Conservation (phyloP, 2,113 vertebrate genomes). For the Channa argus region DNA sequence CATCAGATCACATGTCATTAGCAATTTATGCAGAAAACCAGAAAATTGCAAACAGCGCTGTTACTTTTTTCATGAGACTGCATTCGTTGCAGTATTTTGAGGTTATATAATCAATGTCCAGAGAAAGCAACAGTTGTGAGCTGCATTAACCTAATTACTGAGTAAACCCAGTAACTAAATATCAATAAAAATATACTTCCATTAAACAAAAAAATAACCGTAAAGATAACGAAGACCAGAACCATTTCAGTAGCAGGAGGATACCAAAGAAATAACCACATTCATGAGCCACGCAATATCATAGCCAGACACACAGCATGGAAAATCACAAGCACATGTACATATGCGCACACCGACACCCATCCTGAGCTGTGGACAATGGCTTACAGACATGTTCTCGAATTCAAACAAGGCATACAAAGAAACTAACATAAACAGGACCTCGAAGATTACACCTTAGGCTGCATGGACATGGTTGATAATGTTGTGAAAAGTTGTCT, state of each 20-base stretch:
- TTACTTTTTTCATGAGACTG: too few relatives aligned
- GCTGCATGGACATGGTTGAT: neutral
- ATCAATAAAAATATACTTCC: conserved; percentile 29
- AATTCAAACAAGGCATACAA: conserved; percentile 33
- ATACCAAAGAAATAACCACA: conserved; percentile 70
- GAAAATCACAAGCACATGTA: conserved; percentile 72
- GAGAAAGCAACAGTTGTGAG: neutral
- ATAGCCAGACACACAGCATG: conserved; percentile 60
- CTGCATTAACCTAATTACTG: neutral
- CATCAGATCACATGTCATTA: too few relatives aligned
- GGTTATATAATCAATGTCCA: neutral
- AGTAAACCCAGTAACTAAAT: too few relatives aligned
- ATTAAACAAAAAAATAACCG: conserved; percentile 31
- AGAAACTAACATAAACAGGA: conserved; percentile 17
- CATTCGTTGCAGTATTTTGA: too few relatives aligned
- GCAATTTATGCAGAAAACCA: too few relatives aligned
- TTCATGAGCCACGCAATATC: conserved; percentile 68
- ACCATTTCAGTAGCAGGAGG: conserved; percentile 63
- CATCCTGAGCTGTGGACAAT: conserved; percentile 59
- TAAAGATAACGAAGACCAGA: conserved; percentile 42
- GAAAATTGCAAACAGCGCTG: too few relatives aligned
- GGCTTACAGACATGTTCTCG: conserved; percentile 54
- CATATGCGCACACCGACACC: conserved; percentile 33
- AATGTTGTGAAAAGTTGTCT: too few relatives aligned
- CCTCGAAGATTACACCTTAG: neutral